Conservation (phyloP, 1,140 invertebrate genomes). For the Phocides pigmalion region DNA sequence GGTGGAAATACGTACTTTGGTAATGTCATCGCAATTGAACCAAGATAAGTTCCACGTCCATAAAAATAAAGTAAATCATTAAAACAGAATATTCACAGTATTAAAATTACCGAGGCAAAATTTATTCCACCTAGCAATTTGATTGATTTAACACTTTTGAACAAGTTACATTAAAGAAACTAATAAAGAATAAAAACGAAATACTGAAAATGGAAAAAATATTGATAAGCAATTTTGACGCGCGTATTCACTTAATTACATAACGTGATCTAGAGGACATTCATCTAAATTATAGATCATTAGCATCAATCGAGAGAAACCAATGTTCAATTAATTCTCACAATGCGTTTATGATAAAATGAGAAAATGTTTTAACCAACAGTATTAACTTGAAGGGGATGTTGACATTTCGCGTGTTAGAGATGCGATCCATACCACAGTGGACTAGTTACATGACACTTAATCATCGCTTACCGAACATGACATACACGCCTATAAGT, state of each 20-base stretch:
- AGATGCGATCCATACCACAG: not conserved
- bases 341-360: constrained; percentile 23
- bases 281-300: constrained; percentile 39
- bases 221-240: not conserved
- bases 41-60: no score
- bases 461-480: not conserved
- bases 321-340: constrained; percentile 35
- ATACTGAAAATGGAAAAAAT: not conserved
- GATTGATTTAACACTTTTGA: no score
- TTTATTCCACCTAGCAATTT: no score
- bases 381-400: not conserved
- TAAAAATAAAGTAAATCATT: no score
- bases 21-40: no score
- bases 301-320: constrained; percentile 50
- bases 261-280: constrained; percentile 34
- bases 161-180: no score
- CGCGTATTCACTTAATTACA: constrained; percentile 30
- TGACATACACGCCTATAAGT: not conserved
- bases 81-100: no score
- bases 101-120: no score
- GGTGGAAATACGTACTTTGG: no score
- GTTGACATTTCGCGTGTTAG: not conserved
- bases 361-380: constrained; percentile 1
- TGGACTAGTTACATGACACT: not conserved
- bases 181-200: no score